A percentile compares a stretch with the other conserved stretches of the same genome.
Conservation (phyloP, 2,888 invertebrate genomes). For the Oxyscelio sp. region DNA sequence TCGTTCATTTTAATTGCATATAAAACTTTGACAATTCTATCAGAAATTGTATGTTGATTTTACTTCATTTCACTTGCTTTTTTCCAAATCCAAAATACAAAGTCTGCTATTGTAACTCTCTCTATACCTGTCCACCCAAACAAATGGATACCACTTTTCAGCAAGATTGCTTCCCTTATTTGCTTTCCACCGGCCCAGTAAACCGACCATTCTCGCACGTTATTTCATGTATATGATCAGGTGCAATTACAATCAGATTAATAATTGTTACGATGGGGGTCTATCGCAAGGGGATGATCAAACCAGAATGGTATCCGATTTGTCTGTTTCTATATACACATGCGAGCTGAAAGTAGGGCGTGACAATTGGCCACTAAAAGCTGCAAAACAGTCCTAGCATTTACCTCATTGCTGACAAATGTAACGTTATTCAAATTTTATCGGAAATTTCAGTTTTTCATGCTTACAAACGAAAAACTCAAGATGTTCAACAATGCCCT, state of each 20-base stretch:
- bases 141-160: slow-evolving; percentile 13
- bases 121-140: neutral
- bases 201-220: slow-evolving; percentile 72
- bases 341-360: slow-evolving; percentile 50
- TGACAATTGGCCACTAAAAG: slow-evolving; percentile 44
- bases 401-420: slow-evolving; percentile 15
- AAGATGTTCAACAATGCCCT: neutral
- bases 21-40: neutral
- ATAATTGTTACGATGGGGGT: slow-evolving; percentile 84
- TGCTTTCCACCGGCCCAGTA: slow-evolving; percentile 11
- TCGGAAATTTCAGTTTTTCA: neutral
- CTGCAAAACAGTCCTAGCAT: slow-evolving; percentile 13
- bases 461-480: neutral
- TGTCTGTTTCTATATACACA: slow-evolving; percentile 72
- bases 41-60: no score
- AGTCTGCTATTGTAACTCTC: neutral
- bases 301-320: slow-evolving; percentile 76
- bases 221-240: slow-evolving; percentile 85
- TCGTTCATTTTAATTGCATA: no score
- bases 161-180: slow-evolving; percentile 33
- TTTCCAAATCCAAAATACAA: neutral
- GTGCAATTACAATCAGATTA: slow-evolving; percentile 87
- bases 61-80: no score
- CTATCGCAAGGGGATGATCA: slow-evolving; percentile 75
- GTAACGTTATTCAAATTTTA: slow-evolving; percentile 6